These are phyloP conservation scores for Chauna torquata DNA, from an alignment of 2,113 vertebrate genomes.

Conservation along the genomic window DNA sequence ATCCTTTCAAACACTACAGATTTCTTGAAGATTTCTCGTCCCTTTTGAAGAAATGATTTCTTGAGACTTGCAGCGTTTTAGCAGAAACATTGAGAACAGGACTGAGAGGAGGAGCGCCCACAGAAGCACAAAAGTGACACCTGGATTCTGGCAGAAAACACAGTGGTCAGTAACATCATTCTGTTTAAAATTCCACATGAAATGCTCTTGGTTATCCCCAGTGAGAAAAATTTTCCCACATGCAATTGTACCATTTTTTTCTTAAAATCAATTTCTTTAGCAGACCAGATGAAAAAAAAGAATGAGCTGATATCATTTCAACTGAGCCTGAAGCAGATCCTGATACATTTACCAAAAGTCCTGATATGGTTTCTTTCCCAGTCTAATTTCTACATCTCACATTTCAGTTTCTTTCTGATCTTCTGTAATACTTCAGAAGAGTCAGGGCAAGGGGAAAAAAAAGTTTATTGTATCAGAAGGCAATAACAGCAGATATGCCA, in stretches of 20 bases:
- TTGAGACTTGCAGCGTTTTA: not conserved
- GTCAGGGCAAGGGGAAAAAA: not conserved
- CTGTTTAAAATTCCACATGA: not conserved
- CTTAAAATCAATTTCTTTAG: slow-evolving; percentile 20
- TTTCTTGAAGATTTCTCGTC: not conserved
- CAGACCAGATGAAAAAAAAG: not conserved
- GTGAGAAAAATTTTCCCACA: not conserved
- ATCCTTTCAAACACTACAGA: not conserved
- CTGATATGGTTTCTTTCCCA: not conserved
- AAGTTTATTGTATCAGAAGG: not conserved
- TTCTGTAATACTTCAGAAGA: not conserved
- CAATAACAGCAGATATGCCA: not conserved
- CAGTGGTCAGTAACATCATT: not conserved
- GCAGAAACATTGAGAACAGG: not conserved
- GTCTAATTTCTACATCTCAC: not conserved
- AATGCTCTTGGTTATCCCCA: not conserved
- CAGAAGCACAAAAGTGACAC: not conserved
- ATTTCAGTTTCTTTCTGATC: slow-evolving; percentile 1
- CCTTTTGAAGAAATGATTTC: not conserved
- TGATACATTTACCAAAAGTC: not conserved
- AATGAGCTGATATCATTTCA: not conserved
- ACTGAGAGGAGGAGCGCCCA: not conserved
- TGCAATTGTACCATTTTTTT: not conserved
- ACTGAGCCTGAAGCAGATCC: slow-evolving; percentile 8
- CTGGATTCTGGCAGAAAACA: not conserved